Conservation (phyloP, 2,113 vertebrate species). For the Crotophaga sulcirostris region DNA sequence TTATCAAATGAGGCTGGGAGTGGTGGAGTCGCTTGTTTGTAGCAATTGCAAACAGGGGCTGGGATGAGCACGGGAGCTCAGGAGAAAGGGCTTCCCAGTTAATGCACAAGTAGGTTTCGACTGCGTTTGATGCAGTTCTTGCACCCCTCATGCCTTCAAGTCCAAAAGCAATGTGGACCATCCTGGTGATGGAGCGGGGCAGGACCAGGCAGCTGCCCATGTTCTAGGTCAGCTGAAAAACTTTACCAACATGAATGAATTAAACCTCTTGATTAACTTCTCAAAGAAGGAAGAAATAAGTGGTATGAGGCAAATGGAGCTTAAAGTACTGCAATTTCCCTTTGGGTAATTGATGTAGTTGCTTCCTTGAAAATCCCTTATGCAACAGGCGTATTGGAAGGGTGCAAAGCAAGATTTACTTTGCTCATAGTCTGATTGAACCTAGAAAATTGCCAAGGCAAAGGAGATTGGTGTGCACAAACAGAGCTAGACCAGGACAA, state of each 20-base stretch:
- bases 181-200: neutral
- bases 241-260: neutral
- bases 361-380: neutral
- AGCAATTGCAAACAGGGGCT: neutral
- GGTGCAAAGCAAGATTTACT: neutral
- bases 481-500: neutral
- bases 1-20: neutral
- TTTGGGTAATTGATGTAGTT: neutral
- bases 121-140: neutral
- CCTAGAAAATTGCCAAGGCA: neutral
- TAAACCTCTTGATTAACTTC: neutral
- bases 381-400: neutral
- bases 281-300: neutral
- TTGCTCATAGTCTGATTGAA: neutral
- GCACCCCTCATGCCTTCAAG: neutral
- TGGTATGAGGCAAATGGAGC: neutral
- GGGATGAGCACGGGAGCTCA: neutral
- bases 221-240: neutral
- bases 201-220: accelerated
- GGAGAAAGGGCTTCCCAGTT: neutral
- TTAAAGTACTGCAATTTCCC: neutral
- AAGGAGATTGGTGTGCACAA: neutral
- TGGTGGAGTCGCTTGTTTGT: neutral
- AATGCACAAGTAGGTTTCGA: accelerated
- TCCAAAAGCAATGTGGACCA: accelerated